phyloP scores from a whole-genome alignment of 2,113 vertebrate genomes.

The Apaloderma vittatum region DNA sequence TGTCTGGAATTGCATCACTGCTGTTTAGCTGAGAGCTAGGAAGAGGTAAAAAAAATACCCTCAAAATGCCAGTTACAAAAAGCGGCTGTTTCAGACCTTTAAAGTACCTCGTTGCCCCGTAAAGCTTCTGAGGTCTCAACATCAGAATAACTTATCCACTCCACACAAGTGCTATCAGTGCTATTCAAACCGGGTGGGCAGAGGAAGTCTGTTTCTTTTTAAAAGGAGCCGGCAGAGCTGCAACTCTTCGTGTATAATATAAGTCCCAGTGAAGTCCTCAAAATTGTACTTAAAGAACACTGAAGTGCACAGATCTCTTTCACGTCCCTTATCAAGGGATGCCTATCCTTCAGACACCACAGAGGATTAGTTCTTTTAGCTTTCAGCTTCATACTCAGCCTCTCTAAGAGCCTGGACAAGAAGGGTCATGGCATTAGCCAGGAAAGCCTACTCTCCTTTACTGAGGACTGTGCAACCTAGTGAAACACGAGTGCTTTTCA shows the following conservation, averaged over 20 bases:
- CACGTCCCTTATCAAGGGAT: background rate
- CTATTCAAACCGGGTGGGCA: rapidly evolving
- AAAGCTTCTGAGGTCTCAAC: background rate
- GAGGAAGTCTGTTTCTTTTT: background rate
- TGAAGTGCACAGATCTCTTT: background rate
- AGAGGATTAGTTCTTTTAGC: background rate
- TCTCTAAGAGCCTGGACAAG: background rate
- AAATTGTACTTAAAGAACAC: background rate
- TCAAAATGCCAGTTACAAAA: background rate
- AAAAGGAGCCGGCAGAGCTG: background rate
- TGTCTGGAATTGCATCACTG: background rate
- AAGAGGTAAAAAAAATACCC: background rate
- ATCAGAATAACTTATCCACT: rapidly evolving
- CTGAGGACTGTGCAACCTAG: background rate
- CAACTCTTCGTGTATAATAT: rapidly evolving
- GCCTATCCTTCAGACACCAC: background rate
- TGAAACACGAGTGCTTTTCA: background rate
- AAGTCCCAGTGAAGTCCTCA: background rate
- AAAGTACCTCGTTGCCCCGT: background rate
- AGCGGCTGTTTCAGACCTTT: background rate
- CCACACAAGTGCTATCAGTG: background rate
- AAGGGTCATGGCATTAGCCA: background rate
- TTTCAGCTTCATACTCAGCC: background rate
- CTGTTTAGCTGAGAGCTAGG: background rate
- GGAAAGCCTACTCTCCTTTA: background rate